These are phyloP conservation scores for Atta cephalotes DNA, from an alignment of 1,140 invertebrate genomes.

Conservation along the genomic window DNA sequence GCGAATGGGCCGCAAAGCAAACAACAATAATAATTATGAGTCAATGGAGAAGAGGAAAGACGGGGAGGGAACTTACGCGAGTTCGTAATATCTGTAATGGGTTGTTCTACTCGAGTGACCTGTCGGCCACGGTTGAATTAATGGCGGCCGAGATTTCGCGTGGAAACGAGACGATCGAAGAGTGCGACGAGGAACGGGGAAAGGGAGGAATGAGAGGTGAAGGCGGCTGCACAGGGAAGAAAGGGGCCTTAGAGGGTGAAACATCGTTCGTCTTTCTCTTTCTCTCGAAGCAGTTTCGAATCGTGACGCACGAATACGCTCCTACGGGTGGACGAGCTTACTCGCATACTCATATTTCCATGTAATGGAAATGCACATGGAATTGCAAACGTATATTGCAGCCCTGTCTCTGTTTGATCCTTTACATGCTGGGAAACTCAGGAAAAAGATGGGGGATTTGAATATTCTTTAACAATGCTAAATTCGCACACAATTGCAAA, in stretches of 20 bases:
- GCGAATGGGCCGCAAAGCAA: conserved; percentile 81
- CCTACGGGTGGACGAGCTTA: conserved; percentile 14
- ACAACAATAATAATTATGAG: conserved; percentile 86
- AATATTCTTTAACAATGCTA: background rate
- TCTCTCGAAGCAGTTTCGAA: conserved; percentile 8
- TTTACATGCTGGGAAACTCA: background rate
- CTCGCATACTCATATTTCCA: conserved; percentile 60
- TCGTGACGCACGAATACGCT: conserved; percentile 65
- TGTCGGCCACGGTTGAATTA: conserved; percentile 82
- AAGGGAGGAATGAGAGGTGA: background rate
- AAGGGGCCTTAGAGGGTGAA: conserved; percentile 35
- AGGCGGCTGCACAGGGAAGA: conserved; percentile 22
- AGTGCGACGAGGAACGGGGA: background rate
- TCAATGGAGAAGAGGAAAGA: conserved; percentile 45
- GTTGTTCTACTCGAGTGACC: conserved; percentile 84
- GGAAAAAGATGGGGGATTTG: background rate
- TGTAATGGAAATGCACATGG: conserved; percentile 6
- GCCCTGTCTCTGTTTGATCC: background rate
- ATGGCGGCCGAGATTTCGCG: conserved; percentile 84
- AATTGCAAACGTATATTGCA: background rate
- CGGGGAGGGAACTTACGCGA: conserved; percentile 59
- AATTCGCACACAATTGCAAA: background rate
- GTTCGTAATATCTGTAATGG: conserved; percentile 84
- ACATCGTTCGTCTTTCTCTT: conserved; percentile 32
- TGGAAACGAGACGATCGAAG: conserved; percentile 65